Percentiles rank a stretch among this genome's conserved stretches.
These are phyloP conservation scores for Onychostruthus taczanowskii DNA, from an alignment of 2,113 vertebrate species.

Conservation along the genomic window DNA sequence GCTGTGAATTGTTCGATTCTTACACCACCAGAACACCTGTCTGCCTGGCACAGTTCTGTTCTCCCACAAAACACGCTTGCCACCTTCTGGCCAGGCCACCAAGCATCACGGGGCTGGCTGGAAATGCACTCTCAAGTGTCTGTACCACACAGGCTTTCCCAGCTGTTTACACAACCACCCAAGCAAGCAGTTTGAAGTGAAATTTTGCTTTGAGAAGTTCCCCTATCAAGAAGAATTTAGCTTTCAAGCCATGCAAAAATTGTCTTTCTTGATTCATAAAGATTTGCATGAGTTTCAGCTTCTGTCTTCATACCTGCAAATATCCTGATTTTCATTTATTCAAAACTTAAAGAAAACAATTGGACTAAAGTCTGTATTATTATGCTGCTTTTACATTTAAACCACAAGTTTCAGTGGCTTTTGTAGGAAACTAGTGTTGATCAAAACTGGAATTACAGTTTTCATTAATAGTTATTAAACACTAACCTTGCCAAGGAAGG, in stretches of 20 bases:
- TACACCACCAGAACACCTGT: background rate
- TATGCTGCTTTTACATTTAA: background rate
- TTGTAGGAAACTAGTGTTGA: background rate
- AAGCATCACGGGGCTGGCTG: background rate
- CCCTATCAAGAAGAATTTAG: background rate
- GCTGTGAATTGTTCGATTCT: background rate
- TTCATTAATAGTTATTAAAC: background rate
- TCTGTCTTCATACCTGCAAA: background rate
- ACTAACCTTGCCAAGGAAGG: background rate
- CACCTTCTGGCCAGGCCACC: constrained; percentile 58
- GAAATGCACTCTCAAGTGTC: background rate
- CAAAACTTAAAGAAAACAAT: background rate
- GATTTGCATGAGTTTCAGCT: background rate
- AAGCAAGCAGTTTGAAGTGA: background rate
- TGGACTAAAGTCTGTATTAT: background rate
- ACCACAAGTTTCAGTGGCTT: background rate
- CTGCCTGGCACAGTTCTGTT: background rate
- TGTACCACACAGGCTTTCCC: background rate
- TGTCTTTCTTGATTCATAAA: background rate
- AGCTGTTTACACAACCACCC: background rate
- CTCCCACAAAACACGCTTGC: constrained; percentile 48
- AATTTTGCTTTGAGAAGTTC: background rate
- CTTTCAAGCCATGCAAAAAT: background rate
- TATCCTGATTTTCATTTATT: background rate
- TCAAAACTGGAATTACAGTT: background rate